Evolutionary conservation across 2,113 vertebrate genomes (phyloP).

Genomic region (Carassius auratus): DNA sequence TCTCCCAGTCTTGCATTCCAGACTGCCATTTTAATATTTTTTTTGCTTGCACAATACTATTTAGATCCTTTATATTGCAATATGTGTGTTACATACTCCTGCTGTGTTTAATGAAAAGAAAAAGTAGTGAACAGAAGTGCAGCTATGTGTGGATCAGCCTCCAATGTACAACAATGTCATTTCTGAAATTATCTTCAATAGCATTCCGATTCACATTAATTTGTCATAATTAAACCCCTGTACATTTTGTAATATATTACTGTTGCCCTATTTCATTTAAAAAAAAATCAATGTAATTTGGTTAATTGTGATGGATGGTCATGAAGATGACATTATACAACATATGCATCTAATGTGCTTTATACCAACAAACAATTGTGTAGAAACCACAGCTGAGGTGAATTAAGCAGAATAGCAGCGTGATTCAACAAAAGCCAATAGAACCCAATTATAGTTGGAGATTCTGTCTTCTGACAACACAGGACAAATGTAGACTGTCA

Average conservation of each 20-base stretch:
- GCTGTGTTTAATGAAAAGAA: slow-evolving; percentile 1
- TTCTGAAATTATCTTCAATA: neutral
- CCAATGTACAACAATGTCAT: neutral
- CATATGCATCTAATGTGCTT: neutral
- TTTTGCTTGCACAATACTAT: neutral
- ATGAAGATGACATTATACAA: neutral
- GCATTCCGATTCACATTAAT: neutral
- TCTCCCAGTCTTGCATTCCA: neutral
- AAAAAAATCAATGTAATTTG: neutral
- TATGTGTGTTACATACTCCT: neutral
- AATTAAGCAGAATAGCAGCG: no score
- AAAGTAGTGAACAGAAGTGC: neutral
- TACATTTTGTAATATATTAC: neutral
- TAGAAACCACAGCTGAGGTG: no score
- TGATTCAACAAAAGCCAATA: no score
- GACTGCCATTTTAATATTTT: neutral
- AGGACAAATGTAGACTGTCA: no score
- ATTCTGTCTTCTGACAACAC: neutral
- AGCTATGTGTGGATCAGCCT: neutral
- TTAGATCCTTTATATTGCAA: neutral
- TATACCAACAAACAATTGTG: neutral
- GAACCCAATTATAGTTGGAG: neutral
- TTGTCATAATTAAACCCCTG: neutral
- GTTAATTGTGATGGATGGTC: neutral
- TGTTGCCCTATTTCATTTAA: no score